Conservation (phyloP, 2,797 vertebrate species). For the Pelobates cultripes region DNA sequence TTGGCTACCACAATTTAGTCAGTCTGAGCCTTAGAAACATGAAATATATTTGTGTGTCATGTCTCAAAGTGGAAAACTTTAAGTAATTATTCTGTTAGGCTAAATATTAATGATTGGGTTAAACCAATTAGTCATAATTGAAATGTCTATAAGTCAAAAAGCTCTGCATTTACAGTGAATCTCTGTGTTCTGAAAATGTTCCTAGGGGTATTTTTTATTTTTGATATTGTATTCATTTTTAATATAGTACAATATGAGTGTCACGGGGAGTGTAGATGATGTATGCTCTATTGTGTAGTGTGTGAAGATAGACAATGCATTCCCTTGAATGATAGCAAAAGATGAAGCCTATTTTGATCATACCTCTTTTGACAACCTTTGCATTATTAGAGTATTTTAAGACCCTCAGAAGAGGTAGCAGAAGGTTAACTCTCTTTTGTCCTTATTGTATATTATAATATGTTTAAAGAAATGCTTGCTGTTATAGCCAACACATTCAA, state of each 20-base stretch:
- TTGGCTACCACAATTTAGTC: not conserved
- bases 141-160: constrained; percentile 7
- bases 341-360: not conserved
- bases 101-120: constrained; percentile 8
- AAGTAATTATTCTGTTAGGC: constrained; percentile 8
- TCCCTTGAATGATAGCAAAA: not conserved
- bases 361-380: too few species aligned
- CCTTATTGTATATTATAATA: too few species aligned
- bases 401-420: too few species aligned
- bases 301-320: not conserved
- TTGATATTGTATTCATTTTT: not conserved
- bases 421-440: too few species aligned
- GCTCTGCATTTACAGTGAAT: not conserved
- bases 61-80: not conserved
- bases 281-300: not conserved
- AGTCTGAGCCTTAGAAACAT: not conserved
- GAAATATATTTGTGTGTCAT: not conserved
- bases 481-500: too few species aligned
- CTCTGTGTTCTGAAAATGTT: not conserved
- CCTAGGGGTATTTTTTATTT: constrained; percentile 1
- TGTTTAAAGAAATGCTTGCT: too few species aligned
- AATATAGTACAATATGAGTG: not conserved
- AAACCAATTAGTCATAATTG: not conserved
- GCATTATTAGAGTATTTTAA: too few species aligned
- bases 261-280: not conserved